Base-by-base conservation (phyloP, 2,797 vertebrate species). In the Champsocephalus gunnari region DNA sequence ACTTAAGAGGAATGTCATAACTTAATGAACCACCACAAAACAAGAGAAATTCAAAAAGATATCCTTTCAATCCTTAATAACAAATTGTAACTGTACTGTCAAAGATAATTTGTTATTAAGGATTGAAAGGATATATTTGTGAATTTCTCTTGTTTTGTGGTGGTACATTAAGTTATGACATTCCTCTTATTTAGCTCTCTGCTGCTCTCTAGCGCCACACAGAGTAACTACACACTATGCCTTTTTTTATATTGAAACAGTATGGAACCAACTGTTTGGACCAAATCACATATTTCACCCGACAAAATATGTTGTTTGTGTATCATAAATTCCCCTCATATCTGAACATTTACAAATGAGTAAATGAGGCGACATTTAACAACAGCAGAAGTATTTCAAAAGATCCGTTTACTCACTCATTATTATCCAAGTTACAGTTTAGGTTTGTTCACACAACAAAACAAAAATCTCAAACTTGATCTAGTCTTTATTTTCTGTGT, bases 161-260 rank as follows among this genome's bases (percentile, higher is more conserved):
- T 28, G 28, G 10, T 28, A 3, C n/a, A 55, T n/a, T 24, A 49
- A 21, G 21, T 9, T 3, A 50, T 19, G 4, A 4, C 28, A 3
- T 21, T 53, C 1, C 0, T 60, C 19, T 21, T 48, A 13, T 45
- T 10, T 17, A 62, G 64, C 64, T 77, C 64, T 66, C 51, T 86
- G 75, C 71, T 73, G 85, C 79, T 79, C 73, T 43, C 83, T 87
- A 55, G 61, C 28, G 12, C 4, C 24, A 59, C 19, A 9, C 12
- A 34, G 8, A 38, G 34, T 9, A 7, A 38, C 34, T 38, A 38
- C 34, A 38, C 34, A 9, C 21, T 41, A 48, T 24, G 8, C 5
- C 32, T 2, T n/a, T 10, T 5, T 19, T 21, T 28, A 5, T 11
- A 34, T 28, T 56, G 19, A 9, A 38, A 16, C 19, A 47, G 12